Conservation (phyloP, 2,797 vertebrate genomes). For the Halcyon leucocephala region DNA sequence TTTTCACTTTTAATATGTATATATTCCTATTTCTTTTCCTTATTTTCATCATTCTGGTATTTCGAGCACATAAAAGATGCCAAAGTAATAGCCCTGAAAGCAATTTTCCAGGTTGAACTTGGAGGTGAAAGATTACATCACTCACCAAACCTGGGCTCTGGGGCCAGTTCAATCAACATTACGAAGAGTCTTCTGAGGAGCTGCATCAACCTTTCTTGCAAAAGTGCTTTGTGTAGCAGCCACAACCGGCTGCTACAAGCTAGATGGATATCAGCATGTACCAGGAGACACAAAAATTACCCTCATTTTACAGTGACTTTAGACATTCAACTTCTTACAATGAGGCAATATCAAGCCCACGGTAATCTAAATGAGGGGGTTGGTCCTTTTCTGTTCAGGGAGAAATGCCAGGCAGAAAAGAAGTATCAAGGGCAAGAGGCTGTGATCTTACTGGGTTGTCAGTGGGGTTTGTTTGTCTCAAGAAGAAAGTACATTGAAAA, state of each 20-base stretch:
- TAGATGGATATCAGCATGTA: not conserved
- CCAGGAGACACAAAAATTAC: not conserved
- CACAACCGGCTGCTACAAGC: not conserved
- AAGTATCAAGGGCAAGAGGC: not conserved
- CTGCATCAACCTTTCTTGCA: not conserved
- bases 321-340: not conserved
- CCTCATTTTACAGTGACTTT: not conserved
- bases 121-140: conserved; percentile 40
- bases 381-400: not conserved
- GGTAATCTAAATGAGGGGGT: not conserved
- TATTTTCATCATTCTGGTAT: conserved; percentile 38
- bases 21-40: conserved; percentile 14
- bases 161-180: not conserved
- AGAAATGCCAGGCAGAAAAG: not conserved
- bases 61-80: conserved; percentile 19
- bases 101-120: conserved; percentile 48
- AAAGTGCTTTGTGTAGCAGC: not conserved
- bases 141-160: conserved; percentile 8
- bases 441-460: not conserved
- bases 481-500: not conserved
- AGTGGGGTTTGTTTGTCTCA: not conserved
- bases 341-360: fast-evolving
- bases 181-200: not conserved
- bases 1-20: not conserved
- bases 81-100: conserved; percentile 25